A percentile compares a stretch with the other conserved stretches of the same genome.
phyloP scores from a whole-genome alignment of 2,888 invertebrate species.

The Tetranychus piercei region DNA sequence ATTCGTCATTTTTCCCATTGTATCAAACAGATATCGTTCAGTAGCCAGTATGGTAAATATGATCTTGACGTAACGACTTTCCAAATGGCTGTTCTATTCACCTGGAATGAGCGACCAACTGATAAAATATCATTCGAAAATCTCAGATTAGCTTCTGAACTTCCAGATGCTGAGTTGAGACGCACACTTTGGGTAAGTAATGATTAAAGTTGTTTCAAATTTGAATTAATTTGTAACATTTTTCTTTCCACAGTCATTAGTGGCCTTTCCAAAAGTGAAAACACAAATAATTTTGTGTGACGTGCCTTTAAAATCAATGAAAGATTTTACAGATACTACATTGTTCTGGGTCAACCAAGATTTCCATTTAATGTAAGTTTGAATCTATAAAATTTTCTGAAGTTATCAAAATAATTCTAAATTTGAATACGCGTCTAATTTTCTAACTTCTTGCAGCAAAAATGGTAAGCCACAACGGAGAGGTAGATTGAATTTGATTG shows the following conservation, averaged over 20 bases:
- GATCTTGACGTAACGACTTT: constrained; percentile 97
- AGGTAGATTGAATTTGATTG: constrained; percentile 89
- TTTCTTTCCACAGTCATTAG: constrained; percentile 49
- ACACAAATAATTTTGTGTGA: constrained; percentile 70
- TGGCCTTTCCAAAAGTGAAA: constrained; percentile 87
- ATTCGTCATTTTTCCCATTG: background rate
- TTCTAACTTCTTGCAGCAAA: constrained; percentile 43
- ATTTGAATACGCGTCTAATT: background rate
- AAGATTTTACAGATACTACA: constrained; percentile 81
- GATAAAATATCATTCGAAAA: constrained; percentile 93
- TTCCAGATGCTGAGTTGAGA: constrained; percentile 83
- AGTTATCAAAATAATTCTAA: background rate
- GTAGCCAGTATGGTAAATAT: constrained; percentile 73
- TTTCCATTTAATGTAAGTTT: constrained; percentile 54
- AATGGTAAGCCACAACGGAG: constrained; percentile 82
- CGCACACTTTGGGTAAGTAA: constrained; percentile 59
- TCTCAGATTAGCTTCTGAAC: constrained; percentile 79
- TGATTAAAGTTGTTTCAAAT: background rate
- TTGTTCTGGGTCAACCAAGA: constrained; percentile 93
- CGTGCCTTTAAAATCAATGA: constrained; percentile 61
- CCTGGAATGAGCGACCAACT: constrained; percentile 88
- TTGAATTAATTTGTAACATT: constrained; percentile 16
- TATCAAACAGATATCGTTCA: constrained; percentile 56
- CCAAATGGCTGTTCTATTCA: constrained; percentile 97
- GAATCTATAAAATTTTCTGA: background rate